phyloP scores from a whole-genome alignment of 1,140 invertebrate genomes.

The Hylaeus volcanicus region DNA sequence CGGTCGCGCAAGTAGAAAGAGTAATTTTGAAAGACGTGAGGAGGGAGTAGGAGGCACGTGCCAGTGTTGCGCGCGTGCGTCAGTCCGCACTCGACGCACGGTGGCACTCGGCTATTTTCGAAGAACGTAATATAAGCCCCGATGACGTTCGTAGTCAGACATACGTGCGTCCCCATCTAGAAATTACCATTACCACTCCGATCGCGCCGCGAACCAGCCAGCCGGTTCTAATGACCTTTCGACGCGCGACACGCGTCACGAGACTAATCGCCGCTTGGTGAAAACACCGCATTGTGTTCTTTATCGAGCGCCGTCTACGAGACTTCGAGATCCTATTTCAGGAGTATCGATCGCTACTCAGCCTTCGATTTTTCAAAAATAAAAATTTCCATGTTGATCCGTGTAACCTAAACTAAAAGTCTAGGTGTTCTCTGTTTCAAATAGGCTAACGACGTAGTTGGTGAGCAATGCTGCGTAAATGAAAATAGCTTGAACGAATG shows the following conservation, averaged over 20 bases:
- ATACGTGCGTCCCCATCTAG: constrained; percentile 47
- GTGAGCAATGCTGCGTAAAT: no score
- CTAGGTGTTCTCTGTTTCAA: no score
- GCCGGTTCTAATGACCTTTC: constrained; percentile 65
- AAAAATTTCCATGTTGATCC: not conserved
- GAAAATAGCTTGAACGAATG: no score
- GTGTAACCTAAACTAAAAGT: no score
- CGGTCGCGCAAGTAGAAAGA: constrained; percentile 65
- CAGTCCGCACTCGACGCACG: constrained; percentile 61
- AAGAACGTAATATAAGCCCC: constrained; percentile 68
- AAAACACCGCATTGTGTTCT: constrained; percentile 46
- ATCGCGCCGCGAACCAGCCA: constrained; percentile 43
- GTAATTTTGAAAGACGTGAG: constrained; percentile 62
- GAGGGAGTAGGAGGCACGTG: constrained; percentile 69
- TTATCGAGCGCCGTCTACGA: not conserved
- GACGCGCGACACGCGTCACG: constrained; percentile 49
- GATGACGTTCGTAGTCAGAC: constrained; percentile 60
- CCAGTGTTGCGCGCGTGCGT: constrained; percentile 72
- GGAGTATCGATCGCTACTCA: not conserved
- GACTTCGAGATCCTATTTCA: not conserved
- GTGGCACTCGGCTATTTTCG: constrained; percentile 74
- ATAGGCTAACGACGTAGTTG: no score
- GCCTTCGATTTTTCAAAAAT: no score
- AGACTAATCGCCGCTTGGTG: constrained; percentile 50
- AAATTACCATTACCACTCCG: constrained; percentile 58